Evolutionary conservation across 1,140 invertebrate genomes (phyloP).

Genomic region (Drosophila nikananu): DNA sequence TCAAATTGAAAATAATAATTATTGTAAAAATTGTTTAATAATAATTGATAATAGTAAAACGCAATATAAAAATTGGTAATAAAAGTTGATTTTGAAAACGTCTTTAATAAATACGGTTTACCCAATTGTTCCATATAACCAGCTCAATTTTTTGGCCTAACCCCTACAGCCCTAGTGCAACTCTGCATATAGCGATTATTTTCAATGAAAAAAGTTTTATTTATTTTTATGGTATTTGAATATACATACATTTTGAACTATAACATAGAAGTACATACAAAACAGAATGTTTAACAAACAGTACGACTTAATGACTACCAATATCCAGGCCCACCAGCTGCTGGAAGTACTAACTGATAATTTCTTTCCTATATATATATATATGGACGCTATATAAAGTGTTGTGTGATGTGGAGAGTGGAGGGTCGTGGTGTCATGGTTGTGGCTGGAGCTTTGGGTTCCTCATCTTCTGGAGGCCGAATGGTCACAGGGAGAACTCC

Average conservation of each 20-base stretch:
- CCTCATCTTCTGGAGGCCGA: constrained; percentile 3
- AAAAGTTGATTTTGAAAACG: too few relatives aligned
- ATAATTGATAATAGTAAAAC: too few relatives aligned
- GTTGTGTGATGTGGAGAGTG: constrained; percentile 27
- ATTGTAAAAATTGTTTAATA: too few relatives aligned
- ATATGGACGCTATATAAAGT: constrained; percentile 22
- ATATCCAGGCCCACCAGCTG: constrained; percentile 59
- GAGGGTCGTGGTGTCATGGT: neutral
- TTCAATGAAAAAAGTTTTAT: constrained; percentile 53
- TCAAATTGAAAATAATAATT: too few relatives aligned
- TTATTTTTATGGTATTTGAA: constrained; percentile 48
- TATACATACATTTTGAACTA: constrained; percentile 70
- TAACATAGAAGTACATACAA: constrained; percentile 68
- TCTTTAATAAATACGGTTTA: too few relatives aligned
- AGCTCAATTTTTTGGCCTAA: too few relatives aligned
- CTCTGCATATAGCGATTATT: too few relatives aligned
- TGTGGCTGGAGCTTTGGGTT: constrained; percentile 49
- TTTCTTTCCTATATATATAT: constrained; percentile 26
- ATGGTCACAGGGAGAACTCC: constrained; percentile 69
- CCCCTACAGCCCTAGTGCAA: too few relatives aligned
- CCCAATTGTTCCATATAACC: too few relatives aligned
- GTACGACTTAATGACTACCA: constrained; percentile 81
- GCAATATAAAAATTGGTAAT: too few relatives aligned
- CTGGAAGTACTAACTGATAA: constrained; percentile 58
- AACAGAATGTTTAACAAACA: constrained; percentile 72